Conservation (phyloP, 2,113 vertebrate species). For the Marmota flaviventris region DNA sequence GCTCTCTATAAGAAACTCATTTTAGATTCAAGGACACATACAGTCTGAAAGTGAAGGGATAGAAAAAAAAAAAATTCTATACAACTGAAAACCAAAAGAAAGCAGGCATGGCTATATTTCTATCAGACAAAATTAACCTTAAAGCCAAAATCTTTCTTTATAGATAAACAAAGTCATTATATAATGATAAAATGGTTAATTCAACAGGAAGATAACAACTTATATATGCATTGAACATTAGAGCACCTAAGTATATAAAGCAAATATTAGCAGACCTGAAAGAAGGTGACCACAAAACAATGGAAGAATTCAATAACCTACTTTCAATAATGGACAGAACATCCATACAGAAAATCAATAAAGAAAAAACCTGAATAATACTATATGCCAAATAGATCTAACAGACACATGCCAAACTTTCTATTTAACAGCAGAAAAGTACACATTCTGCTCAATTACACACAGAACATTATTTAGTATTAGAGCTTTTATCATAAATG, state of each 20-base stretch:
- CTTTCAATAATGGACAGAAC: neutral
- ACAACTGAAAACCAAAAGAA: neutral
- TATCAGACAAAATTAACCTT: neutral
- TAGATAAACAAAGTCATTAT: neutral
- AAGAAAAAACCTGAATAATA: neutral
- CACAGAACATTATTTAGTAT: neutral
- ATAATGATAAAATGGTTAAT: neutral
- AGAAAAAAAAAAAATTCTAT: neutral
- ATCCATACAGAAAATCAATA: neutral
- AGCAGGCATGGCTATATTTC: neutral
- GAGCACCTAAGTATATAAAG: neutral
- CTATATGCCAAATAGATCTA: neutral
- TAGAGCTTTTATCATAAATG: no score
- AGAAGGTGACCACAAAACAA: neutral
- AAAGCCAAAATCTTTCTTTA: neutral
- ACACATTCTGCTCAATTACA: neutral
- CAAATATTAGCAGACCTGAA: neutral
- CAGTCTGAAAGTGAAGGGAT: neutral
- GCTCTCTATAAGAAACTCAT: neutral
- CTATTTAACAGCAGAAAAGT: neutral
- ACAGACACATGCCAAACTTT: neutral
- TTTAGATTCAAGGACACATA: neutral
- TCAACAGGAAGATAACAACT: neutral
- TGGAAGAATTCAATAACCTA: neutral
- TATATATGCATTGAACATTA: neutral